Conservation (phyloP, 2,113 vertebrate genomes). For the Gnathonemus echidnorhynchus region DNA sequence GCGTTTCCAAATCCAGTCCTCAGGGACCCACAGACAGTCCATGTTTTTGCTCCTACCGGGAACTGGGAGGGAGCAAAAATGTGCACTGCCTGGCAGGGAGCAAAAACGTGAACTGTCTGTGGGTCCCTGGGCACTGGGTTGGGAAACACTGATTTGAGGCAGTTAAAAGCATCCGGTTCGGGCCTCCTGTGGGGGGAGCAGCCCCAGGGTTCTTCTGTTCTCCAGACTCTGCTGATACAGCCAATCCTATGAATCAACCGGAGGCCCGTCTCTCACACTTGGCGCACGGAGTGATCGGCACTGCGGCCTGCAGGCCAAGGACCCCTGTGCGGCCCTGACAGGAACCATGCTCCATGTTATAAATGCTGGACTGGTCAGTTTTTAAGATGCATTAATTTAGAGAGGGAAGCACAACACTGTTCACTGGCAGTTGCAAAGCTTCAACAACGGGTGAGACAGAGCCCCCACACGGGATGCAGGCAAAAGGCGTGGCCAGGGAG, state of each 20-base stretch:
- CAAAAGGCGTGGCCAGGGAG: not conserved
- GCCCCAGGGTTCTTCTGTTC: not conserved
- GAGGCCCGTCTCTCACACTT: not conserved
- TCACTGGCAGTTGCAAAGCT: not conserved
- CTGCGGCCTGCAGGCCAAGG: not conserved
- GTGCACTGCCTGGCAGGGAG: not conserved
- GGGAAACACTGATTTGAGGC: not conserved
- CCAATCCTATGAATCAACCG: conserved; percentile 14
- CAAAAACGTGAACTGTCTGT: not conserved
- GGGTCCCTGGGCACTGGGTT: not conserved
- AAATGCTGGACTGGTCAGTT: not conserved
- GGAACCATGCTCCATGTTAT: not conserved
- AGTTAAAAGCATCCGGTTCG: conserved; percentile 21
- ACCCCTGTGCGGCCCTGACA: not conserved
- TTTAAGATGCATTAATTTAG: not conserved
- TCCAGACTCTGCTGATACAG: not conserved
- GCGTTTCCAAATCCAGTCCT: not conserved
- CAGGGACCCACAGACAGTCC: not conserved
- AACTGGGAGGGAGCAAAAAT: not conserved
- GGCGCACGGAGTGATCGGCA: not conserved
- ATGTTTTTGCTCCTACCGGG: not conserved
- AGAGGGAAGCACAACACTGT: not conserved
- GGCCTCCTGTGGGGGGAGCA: not conserved
- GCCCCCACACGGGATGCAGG: not conserved
- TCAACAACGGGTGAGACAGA: not conserved